Evolutionary conservation across 2,888 invertebrate species (phyloP), one percentile per base, ranked within the genome.

Genomic region (Cantharis flavilabris): DNA sequence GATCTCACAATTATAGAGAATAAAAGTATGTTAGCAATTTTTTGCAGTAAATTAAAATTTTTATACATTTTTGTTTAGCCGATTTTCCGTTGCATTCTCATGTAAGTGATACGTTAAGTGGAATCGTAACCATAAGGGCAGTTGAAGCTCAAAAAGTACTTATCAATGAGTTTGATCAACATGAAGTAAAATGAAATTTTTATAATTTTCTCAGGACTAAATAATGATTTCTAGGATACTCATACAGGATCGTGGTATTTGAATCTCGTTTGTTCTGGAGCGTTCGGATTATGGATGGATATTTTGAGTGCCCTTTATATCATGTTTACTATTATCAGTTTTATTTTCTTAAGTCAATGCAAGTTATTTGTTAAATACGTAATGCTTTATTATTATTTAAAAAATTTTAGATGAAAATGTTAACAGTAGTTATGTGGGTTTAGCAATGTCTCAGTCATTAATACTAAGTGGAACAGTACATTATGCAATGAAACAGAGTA

Each of bases 41-140:
- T 67, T 26, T n/a, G n/a, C n/a, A 16, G 16, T n/a, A 23, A n/a
- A 67, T 9, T 26, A 69, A 70, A 72, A 67, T 49, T 16, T 20
- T 23, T 3, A n/a, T 96, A 96, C 1, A 69, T 23, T 28, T 62
- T 23, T 11, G 3, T 33, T 11, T 20, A 89, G 95, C 94, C 73
- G 92, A 95, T 79, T 96, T 96, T 89, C 97, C 98, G 0, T 94
- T 98, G 0, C 97, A 97, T 87, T 94, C 96, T 0, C 96, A 97
- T 86, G 91, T 97, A 83, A 94, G 94, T 62, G 93, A 96, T 0
- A 93, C 95, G 0, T 89, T 97, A 4, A 92, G 94, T 80, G 98
- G 97, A 2, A 91, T 98, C n/a, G 92, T 94, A 65, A 96, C 96
- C 0, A 96, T 98, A 79, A 90, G 98, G 76, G 94, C 97, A 0